Evolutionary conservation across 2,888 invertebrate genomes (phyloP).

Genomic region (Abrostola tripartita): DNA sequence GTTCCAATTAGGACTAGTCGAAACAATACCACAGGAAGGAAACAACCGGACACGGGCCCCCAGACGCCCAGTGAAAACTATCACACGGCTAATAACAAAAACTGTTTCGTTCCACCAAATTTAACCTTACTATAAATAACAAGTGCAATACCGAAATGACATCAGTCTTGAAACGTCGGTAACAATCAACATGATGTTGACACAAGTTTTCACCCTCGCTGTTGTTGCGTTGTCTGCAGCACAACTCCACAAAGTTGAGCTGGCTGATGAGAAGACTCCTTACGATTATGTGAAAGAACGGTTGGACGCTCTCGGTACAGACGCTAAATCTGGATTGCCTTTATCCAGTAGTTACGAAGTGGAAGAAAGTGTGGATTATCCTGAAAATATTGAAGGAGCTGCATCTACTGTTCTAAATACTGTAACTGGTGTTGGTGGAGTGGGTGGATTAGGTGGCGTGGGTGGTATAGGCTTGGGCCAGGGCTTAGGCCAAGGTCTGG

Average conservation of each 20-base stretch:
- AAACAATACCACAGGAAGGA: conserved; percentile 88
- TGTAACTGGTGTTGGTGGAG: conserved; percentile 71
- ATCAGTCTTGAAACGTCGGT: conserved; percentile 81
- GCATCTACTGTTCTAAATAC: conserved; percentile 80
- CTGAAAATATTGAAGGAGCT: conserved; percentile 82
- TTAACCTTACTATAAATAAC: conserved; percentile 85
- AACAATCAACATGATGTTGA: conserved; percentile 75
- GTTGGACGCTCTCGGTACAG: conserved; percentile 74
- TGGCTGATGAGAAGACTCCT: conserved; percentile 80
- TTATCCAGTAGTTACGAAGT: conserved; percentile 87
- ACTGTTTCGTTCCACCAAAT: conserved; percentile 81
- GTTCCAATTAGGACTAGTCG: conserved; percentile 84
- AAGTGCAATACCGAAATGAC: conserved; percentile 79
- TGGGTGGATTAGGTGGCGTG: conserved; percentile 61
- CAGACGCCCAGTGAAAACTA: conserved; percentile 78
- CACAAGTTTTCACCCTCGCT: conserved; percentile 69
- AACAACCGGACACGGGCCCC: conserved; percentile 78
- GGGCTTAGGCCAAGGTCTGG: conserved; percentile 52
- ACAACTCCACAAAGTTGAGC: conserved; percentile 71
- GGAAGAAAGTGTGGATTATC: conserved; percentile 89
- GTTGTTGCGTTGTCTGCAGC: conserved; percentile 68
- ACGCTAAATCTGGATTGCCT: conserved; percentile 75
- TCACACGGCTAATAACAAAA: conserved; percentile 74
- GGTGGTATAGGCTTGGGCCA: conserved; percentile 57
- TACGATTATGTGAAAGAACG: conserved; percentile 83